Conservation (phyloP, 2,888 invertebrate species). For the Andrena bicolor region DNA sequence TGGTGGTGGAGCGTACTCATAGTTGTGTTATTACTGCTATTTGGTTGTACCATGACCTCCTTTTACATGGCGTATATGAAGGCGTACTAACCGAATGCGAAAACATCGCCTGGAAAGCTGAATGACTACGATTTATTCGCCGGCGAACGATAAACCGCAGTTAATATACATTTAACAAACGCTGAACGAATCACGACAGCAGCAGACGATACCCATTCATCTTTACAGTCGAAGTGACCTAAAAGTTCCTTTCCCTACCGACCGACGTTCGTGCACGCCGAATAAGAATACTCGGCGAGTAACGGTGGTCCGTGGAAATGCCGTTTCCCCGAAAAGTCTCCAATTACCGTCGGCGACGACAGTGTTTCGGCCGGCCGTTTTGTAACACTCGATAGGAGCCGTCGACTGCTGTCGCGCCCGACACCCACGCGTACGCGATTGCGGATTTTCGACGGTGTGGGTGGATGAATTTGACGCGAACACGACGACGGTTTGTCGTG, state of each 20-base stretch:
- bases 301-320: background rate
- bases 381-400: slow-evolving; percentile 54
- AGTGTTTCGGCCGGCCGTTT: slow-evolving; percentile 19
- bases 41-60: slow-evolving; percentile 84
- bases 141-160: background rate
- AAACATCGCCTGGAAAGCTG: slow-evolving; percentile 81
- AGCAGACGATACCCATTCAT: too few species aligned
- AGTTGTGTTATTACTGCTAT: slow-evolving; percentile 83
- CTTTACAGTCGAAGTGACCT: too few species aligned
- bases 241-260: too few species aligned
- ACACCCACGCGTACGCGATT: slow-evolving; percentile 15
- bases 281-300: too few species aligned
- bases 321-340: background rate
- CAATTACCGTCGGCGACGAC: background rate
- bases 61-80: slow-evolving; percentile 80
- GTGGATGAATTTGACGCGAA: slow-evolving; percentile 41
- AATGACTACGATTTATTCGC: slow-evolving; percentile 65
- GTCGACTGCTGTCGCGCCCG: slow-evolving; percentile 48
- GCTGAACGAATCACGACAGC: too few species aligned
- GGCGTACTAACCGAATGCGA: slow-evolving; percentile 81
- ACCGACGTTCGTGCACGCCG: too few species aligned
- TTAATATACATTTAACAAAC: background rate
- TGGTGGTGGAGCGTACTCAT: slow-evolving; percentile 74
- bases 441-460: slow-evolving; percentile 57
- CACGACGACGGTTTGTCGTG: slow-evolving; percentile 24